Base-by-base conservation (phyloP, 1,140 invertebrate species). In the Augochlora pura region DNA sequence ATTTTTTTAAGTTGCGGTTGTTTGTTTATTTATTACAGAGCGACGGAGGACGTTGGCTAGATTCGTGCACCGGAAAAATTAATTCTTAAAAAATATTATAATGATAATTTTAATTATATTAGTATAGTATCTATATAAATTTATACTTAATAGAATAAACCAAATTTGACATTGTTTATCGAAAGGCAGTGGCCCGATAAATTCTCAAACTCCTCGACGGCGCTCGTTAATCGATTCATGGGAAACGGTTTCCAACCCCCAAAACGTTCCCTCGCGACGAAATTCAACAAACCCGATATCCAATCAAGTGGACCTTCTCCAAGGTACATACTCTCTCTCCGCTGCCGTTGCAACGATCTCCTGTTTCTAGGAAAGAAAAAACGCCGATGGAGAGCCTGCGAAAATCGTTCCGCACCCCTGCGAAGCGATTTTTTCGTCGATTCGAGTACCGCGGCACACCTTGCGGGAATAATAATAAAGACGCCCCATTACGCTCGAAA, bases 401-500 rank as follows among this genome's bases (percentile, higher is more conserved):
- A 82, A 69, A 82, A 62, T 63, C 66, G 76, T 60, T 72, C 60
- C 60, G 32, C 63, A 63, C 76, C 59, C 70, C 39, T 5, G 46
- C 5, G 75, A 60, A 67, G 68, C 49, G 38, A 54, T 86, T 75
- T 81, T 76, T 85, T 52, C 18, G 18, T 27, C 18, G 42, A 49
- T 21, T 59, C 27, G 42, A n/a, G 39, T 54, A 69, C 80, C 81
- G 82, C 77, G 32, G 32, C 32, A 32, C 76, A 76, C 64, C 77
- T 82, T 84, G 70, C 79, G 64, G 59, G 70, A 82, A 84, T 69
- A 76, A 84, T 69, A 76, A 84, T 81, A 84, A 83, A 85, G 83
- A 83, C 84, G 70, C 80, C 67, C 89, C 85, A 91, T 92, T 91
- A 91, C 86, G 84, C 77, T 82, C 85, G 66, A 92, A 92, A 92